phyloP scores from a whole-genome alignment of 2,113 vertebrate species.

The Aptenodytes forsteri region DNA sequence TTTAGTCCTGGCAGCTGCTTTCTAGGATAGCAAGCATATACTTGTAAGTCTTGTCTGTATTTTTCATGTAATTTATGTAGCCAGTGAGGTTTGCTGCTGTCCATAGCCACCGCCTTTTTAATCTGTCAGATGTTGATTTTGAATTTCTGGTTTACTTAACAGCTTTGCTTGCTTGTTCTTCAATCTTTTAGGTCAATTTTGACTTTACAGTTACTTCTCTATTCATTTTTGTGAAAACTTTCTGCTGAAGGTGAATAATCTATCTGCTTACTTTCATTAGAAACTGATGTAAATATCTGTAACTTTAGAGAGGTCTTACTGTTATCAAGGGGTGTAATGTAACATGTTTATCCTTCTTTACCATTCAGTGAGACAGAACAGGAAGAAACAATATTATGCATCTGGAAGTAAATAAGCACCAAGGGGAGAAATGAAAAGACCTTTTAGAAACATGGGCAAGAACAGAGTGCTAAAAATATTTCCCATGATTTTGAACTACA shows the following conservation, averaged over 20 bases:
- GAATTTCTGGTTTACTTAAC: not conserved
- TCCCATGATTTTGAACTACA: not conserved
- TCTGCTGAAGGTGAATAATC: not conserved
- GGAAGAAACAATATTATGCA: not conserved
- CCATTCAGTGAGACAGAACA: not conserved
- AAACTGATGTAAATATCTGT: not conserved
- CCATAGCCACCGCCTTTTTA: not conserved
- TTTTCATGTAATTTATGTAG: not conserved
- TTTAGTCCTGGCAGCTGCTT: not conserved
- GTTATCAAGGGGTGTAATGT: not conserved
- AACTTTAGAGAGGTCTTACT: not conserved
- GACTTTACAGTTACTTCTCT: not conserved
- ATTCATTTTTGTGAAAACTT: not conserved
- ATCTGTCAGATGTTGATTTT: not conserved
- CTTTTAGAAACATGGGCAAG: not conserved
- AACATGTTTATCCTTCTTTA: not conserved
- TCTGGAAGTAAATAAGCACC: not conserved
- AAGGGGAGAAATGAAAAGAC: not conserved
- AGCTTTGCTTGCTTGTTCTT: not conserved
- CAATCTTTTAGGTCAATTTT: not conserved
- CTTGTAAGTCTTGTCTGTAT: not conserved
- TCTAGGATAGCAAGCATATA: not conserved
- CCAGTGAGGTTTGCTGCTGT: not conserved
- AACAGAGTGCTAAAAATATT: not conserved
- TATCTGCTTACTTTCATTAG: not conserved